Conservation (phyloP, 2,113 vertebrate genomes). For the Spilogale gracilis region DNA sequence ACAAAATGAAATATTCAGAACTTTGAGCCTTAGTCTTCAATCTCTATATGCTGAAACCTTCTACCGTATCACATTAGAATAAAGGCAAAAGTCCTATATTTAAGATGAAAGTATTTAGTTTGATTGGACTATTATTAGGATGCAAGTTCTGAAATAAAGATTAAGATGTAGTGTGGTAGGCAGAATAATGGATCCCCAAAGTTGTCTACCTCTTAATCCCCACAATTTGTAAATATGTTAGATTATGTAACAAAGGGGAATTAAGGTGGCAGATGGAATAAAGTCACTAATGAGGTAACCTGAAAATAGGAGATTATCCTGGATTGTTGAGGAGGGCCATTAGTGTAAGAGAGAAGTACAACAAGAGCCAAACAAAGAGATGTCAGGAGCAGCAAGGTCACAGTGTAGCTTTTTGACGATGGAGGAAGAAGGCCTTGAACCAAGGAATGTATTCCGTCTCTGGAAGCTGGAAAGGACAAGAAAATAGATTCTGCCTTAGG, state of each 20-base stretch:
- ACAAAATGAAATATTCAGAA: neutral
- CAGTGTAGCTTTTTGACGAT: neutral
- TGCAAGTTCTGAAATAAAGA: neutral
- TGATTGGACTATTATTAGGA: neutral
- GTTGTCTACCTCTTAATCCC: neutral
- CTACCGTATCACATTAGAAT: neutral
- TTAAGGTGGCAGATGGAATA: neutral
- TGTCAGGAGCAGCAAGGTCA: neutral
- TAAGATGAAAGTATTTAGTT: slow-evolving; percentile 11
- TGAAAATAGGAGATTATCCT: slow-evolving; percentile 5
- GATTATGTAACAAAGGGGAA: neutral
- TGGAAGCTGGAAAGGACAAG: neutral
- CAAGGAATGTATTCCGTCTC: neutral
- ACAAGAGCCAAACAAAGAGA: neutral
- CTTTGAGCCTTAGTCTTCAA: neutral
- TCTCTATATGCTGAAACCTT: neutral
- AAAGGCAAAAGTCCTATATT: neutral
- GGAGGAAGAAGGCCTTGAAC: neutral
- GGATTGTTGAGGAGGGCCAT: neutral
- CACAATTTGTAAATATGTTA: neutral
- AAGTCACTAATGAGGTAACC: neutral
- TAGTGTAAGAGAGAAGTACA: neutral
- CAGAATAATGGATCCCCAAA: neutral
- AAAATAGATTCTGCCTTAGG: neutral
- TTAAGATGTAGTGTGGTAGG: neutral